Evolutionary conservation across 1,140 invertebrate genomes (phyloP).

Genomic region (Pseudobourletiella spinata): DNA sequence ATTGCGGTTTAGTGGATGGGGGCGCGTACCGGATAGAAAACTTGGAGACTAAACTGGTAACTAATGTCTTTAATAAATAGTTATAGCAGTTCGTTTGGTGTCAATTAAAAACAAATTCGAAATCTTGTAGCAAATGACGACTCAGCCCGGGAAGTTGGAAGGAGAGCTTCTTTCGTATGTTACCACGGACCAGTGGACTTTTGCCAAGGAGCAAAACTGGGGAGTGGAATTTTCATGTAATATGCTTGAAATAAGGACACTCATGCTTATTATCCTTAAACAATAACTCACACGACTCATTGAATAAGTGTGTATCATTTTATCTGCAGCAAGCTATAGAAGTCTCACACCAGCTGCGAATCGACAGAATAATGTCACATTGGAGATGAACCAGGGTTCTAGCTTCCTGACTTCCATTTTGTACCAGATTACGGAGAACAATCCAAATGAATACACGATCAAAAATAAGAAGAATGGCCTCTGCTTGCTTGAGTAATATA

Average conservation of each 20-base stretch:
- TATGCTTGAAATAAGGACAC: neutral
- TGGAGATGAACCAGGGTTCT: neutral
- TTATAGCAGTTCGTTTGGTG: neutral
- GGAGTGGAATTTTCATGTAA: slow-evolving; percentile 1
- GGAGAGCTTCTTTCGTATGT: neutral
- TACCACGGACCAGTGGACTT: neutral
- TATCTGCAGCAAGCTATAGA: neutral
- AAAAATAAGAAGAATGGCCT: neutral
- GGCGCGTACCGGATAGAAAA: slow-evolving; percentile 1
- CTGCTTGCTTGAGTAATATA: neutral
- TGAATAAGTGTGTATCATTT: neutral
- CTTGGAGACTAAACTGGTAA: neutral
- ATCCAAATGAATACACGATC: neutral
- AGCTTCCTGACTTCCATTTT: neutral
- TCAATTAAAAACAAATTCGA: neutral
- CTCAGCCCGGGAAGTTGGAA: neutral
- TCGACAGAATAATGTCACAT: neutral
- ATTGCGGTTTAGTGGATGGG: neutral
- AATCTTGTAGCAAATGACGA: neutral
- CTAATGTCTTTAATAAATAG: neutral
- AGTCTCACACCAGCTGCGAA: neutral
- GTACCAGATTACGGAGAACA: neutral
- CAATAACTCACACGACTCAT: neutral
- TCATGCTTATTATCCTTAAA: neutral
- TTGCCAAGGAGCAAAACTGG: neutral